These are phyloP conservation scores for Cepaea nemoralis DNA, from an alignment of 1,140 invertebrate genomes.

Conservation along the genomic window DNA sequence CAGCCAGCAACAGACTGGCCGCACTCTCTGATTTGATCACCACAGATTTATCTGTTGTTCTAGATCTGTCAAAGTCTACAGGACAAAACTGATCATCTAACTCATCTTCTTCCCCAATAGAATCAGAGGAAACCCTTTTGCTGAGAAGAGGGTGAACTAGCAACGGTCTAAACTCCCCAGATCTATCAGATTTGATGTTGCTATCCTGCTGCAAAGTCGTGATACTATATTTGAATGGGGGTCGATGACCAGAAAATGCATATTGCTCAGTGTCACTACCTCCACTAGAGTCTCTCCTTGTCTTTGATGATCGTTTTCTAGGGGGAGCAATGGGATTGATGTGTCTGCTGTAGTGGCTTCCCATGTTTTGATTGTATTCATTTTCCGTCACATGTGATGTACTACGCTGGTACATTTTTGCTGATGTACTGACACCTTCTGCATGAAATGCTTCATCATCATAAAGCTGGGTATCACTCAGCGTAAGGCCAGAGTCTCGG, in stretches of 20 bases:
- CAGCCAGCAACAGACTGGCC: constrained; percentile 58
- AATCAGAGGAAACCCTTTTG: constrained; percentile 6
- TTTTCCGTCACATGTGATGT: constrained; percentile 12
- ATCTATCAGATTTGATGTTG: neutral
- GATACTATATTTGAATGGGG: neutral
- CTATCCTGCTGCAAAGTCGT: neutral
- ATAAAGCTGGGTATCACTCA: constrained; percentile 84
- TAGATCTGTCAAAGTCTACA: constrained; percentile 14
- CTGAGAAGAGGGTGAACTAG: neutral
- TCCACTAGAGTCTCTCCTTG: constrained; percentile 31
- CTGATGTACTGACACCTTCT: neutral
- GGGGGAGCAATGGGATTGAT: constrained; percentile 60
- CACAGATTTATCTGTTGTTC: constrained; percentile 34
- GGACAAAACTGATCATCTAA: neutral
- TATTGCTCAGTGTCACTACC: neutral
- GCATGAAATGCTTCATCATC: constrained; percentile 77
- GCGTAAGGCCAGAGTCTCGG: constrained; percentile 86
- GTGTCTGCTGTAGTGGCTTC: neutral
- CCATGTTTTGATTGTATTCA: neutral
- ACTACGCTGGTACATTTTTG: constrained; percentile 11
- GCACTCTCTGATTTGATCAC: constrained; percentile 61
- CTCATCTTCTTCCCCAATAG: constrained; percentile 8
- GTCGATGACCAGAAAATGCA: neutral
- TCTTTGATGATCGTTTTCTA: constrained; percentile 42
- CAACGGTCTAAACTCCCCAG: neutral